Evolutionary conservation across 2,888 invertebrate species (phyloP), one percentile per base, ranked within the genome.

Genomic region (Cryptus armator): DNA sequence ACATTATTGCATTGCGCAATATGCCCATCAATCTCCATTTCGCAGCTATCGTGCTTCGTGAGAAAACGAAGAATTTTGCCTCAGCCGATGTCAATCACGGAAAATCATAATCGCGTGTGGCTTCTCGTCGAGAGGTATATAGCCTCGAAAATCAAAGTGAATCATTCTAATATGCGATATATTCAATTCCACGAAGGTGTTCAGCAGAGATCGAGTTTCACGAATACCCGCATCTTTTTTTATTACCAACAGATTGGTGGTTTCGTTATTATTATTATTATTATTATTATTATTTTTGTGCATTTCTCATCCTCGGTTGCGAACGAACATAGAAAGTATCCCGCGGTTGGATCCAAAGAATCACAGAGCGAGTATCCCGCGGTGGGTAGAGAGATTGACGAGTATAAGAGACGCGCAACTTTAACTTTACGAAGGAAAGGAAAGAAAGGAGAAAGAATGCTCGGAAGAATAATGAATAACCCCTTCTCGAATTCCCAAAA

Each of bases 401-500:
- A 43, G 51, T 19, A 43, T 12, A 29, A 56, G 16, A 29, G 77
- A 56, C 29, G 12, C 5, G 32, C 32, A 7, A 62, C 59, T 62
- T 12, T 12, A 19, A 24, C 56, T n/a, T 19, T 19, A 19, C 24
- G 56, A 56, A 24, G 19, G 56, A 56, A 56, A 53, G 10, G 56
- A 24, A 24, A 46, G 14, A 2, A 46, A 9, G 56, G 12, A 56
- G 56, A 19, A 56, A 24, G 24, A 56, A 16, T 56, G 56, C 56
- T 10, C 53, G 19, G 1, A n/a, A 66, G 44, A 16, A n/a, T 43
- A 9, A 66, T 37, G 46, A 62, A 43, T 32, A 76, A 67, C 67
- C 67, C 76, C 66, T 77, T 68, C 59, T 2, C 48, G 79, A 19
- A 79, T 79, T 71, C 78, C 68, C 14, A n/a, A 70, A 59, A 43